Evolutionary conservation across 1,140 invertebrate genomes (phyloP).

Genomic region (Drosophila tani): DNA sequence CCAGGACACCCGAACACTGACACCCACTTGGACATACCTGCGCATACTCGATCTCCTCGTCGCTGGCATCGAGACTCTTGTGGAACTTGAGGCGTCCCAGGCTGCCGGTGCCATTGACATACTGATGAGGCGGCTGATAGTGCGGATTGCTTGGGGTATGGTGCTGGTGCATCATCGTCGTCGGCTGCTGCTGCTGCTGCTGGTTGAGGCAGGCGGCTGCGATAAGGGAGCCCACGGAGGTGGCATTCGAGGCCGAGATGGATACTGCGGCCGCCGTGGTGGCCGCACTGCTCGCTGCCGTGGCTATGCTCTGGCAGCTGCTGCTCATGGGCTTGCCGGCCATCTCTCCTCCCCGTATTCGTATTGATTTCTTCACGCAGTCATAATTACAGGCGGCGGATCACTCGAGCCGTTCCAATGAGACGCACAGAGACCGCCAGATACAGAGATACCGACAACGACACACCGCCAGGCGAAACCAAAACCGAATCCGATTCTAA

Average conservation of each 20-base stretch:
- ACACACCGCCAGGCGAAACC: constrained; percentile 10
- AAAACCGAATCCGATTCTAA: constrained; percentile 5
- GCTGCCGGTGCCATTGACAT: constrained; percentile 82
- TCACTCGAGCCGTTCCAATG: constrained; percentile 25
- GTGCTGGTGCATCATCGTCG: constrained; percentile 18
- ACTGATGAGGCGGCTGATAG: constrained; percentile 49
- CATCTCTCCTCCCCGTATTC: constrained; percentile 58
- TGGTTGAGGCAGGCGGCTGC: constrained; percentile 63
- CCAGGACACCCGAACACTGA: constrained; percentile 17
- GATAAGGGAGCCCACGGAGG: constrained; percentile 71
- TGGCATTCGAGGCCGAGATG: constrained; percentile 71
- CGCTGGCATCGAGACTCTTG: constrained; percentile 80
- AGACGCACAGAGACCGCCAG: constrained; percentile 26
- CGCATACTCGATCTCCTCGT: constrained; percentile 81
- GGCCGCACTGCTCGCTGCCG: constrained; percentile 66
- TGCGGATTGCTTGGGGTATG: constrained; percentile 34
- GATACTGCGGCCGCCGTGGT: constrained; percentile 68
- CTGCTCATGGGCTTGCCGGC: constrained; percentile 72
- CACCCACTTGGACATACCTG: constrained; percentile 65
- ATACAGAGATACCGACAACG: constrained; percentile 51
- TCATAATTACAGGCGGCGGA: constrained; percentile 57
- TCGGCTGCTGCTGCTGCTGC: constrained; percentile 25
- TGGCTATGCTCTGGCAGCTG: constrained; percentile 82
- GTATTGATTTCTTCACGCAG: constrained; percentile 79
- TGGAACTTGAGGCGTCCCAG: constrained; percentile 79